Base-by-base conservation (phyloP, 2,888 invertebrate genomes). In the Phyllotreta striolata region DNA sequence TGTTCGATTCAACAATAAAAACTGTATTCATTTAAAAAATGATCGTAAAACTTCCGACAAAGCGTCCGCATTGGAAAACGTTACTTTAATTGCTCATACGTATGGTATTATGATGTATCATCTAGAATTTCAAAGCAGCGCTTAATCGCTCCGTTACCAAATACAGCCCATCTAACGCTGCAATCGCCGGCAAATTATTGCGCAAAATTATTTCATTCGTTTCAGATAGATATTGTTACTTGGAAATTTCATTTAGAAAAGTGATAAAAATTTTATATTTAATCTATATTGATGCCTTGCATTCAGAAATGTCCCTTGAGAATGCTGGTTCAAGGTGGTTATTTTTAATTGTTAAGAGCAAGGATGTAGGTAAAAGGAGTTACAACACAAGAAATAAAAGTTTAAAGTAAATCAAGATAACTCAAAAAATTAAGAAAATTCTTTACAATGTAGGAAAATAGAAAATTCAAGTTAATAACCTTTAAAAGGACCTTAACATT, bases 51-150 rank as follows among this genome's bases (percentile, higher is more conserved):
- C 66, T 70, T 67, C 75, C 74, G 75, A 75, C 74, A 75, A 74
- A 75, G 75, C 69, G 43, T 68, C 61, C 66, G 68, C 71, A 68
- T 72, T 70, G 70, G 70, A 68, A 63, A 72, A 71, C 73, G 75
- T 68, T 74, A 73, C 68, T 70, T 73, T 74, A 76, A 77, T 77
- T 73, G 71, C 74, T 68, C 72, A 72, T 75, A 70, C 67, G 73
- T 71, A 75, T 72, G 74, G 77, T 69, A 72, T 74, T 72, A 74
- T 73, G 71, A 73, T 71, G 74, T 73, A 74, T 74, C 73, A 76
- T 77, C 73, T 73, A 76, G 75, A 73, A 76, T 76, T 76, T 74
- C 71, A 66, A 74, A 72, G 68, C 71, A 69, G 67, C 70, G 76
- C 24, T 74, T 75, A 70, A 71, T 73, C 64, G 68, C 69, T 66